Base-by-base conservation (phyloP, 2,888 invertebrate species). In the Xestia rhomboidea region DNA sequence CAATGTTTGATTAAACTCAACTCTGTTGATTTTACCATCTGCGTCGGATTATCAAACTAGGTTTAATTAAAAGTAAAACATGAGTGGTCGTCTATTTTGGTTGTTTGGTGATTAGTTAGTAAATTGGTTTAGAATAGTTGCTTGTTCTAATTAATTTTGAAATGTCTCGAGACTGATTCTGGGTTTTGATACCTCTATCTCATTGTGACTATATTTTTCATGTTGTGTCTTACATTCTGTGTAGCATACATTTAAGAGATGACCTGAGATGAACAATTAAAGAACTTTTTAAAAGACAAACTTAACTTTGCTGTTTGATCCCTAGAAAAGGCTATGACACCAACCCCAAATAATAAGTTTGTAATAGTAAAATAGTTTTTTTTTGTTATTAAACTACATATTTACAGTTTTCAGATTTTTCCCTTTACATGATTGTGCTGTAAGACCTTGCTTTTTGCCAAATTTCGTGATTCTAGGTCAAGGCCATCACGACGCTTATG, bases 1-100 rank as follows among this genome's bases (percentile, higher is more conserved):
- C 41, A 67, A 73, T 79, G 79, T 81, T 86, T 90, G 83, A 88
- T 87, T 90, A 76, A 82, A 85, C 89, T 83, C 76, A 80, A 89
- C 77, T 79, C 71, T 68, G 69, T 81, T 84, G 77, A 85, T 79
- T 84, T 82, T 81, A 64, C 76, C 78, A 78, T 79, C 77, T 79
- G 77, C 74, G n/a, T 73, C 51, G 77, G 90, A 84, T 88, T 87
- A 82, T 44, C 41, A 66, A 81, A 84, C 80, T 73, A 81, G 70
- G 72, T 81, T 82, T 87, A 85, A 88, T 87, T 85, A 73, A 80
- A 83, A 82, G 68, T 85, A 75, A 71, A 74, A 78, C 71, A 79
- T 81, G 77, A 84, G 80, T 64, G 49, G 64, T 75, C 68, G 74
- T n/a, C 79, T 54, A 84, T 54, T 80, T 66, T 73, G 62, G 54